A percentile compares a stretch with the other conserved stretches of the same genome.
Evolutionary conservation across 1,140 invertebrate species (phyloP).

Genomic region (Euschistus heros): DNA sequence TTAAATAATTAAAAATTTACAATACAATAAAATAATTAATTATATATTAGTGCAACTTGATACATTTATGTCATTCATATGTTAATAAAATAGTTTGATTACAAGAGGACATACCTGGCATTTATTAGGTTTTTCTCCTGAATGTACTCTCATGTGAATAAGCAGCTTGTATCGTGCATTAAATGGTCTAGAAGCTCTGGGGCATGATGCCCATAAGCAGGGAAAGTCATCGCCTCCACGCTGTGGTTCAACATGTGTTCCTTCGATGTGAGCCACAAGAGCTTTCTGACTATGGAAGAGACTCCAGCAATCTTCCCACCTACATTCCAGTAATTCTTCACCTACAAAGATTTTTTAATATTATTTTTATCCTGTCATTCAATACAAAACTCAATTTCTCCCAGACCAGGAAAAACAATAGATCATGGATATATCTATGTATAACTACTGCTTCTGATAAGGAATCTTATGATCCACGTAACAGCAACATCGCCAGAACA

Average conservation of each 20-base stretch:
- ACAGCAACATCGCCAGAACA: no score
- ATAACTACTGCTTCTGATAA: no score
- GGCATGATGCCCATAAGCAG: conserved; percentile 84
- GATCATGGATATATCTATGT: no score
- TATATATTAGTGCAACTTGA: no score
- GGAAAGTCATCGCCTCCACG: conserved; percentile 58
- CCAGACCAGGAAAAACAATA: no score
- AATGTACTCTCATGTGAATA: conserved; percentile 93
- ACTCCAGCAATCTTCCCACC: conserved; percentile 76
- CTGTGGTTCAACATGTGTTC: conserved; percentile 64
- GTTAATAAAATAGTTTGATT: no score
- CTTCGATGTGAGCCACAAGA: conserved; percentile 84
- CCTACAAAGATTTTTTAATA: conserved; percentile 4
- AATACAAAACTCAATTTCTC: no score
- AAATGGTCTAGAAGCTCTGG: conserved; percentile 72
- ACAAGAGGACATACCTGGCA: conserved; percentile 68
- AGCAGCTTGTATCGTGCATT: conserved; percentile 93
- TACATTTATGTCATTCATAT: no score
- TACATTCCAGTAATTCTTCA: conserved; percentile 43
- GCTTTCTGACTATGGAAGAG: conserved; percentile 64
- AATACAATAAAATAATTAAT: no score
- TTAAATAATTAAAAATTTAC: no score
- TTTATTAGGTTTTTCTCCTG: conserved; percentile 91
- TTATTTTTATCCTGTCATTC: no score
- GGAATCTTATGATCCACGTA: no score